These are phyloP conservation scores for Orchesella flavescens DNA, from an alignment of 2,888 invertebrate species.

Conservation along the genomic window DNA sequence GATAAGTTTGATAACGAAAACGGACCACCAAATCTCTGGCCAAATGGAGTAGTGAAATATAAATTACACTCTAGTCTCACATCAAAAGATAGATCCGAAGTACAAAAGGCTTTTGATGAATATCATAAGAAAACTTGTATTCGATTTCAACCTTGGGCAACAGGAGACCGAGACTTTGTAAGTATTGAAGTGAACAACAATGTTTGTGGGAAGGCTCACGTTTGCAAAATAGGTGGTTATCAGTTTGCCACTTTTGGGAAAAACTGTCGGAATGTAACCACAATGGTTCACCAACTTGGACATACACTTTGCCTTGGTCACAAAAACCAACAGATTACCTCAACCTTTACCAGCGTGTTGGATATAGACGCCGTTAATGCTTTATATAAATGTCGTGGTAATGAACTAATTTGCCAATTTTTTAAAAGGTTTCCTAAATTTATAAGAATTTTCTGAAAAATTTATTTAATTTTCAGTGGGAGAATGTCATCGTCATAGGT, in stretches of 20 bases:
- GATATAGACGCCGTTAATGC: too few relatives aligned
- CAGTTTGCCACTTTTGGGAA: slow-evolving; percentile 36
- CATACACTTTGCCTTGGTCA: slow-evolving; percentile 44
- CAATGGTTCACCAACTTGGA: slow-evolving; percentile 36
- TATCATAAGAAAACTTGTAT: slow-evolving; percentile 26
- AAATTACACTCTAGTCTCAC: not conserved
- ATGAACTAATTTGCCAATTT: too few relatives aligned
- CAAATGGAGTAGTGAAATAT: not conserved
- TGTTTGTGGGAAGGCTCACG: slow-evolving; percentile 14
- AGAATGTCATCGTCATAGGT: too few relatives aligned
- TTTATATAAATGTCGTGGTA: too few relatives aligned
- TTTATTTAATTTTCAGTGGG: too few relatives aligned
- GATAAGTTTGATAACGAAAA: too few relatives aligned
- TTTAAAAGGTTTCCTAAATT: too few relatives aligned
- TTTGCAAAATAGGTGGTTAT: not conserved
- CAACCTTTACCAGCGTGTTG: too few relatives aligned
- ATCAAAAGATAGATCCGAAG: not conserved
- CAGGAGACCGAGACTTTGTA: not conserved
- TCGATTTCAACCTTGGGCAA: slow-evolving; percentile 6
- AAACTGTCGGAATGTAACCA: not conserved
- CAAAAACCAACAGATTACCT: not conserved
- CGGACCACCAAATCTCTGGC: not conserved
- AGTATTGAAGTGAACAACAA: slow-evolving; percentile 5
- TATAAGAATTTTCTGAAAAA: too few relatives aligned
- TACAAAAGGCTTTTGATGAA: not conserved